Percentiles rank a stretch among this genome's conserved stretches.
Conservation (phyloP, 1,140 invertebrate species). For the Liolophura sinensis region DNA sequence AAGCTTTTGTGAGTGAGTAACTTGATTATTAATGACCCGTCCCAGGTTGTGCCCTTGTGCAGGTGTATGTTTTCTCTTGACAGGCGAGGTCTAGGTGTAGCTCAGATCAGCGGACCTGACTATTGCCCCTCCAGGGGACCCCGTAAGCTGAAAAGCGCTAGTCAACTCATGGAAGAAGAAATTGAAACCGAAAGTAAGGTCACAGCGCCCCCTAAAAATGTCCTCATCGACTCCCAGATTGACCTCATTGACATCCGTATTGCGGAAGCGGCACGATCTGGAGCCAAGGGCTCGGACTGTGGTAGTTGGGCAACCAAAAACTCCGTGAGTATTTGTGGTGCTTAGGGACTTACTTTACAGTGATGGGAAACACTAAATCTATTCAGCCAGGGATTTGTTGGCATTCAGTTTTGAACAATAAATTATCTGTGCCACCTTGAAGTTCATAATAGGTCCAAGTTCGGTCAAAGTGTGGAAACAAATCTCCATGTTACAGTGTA, state of each 20-base stretch:
- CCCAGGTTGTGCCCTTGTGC: background rate
- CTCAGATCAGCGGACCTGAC: conserved; percentile 47
- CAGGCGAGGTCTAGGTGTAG: conserved; percentile 42
- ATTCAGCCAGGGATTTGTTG: too few species aligned
- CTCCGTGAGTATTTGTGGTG: too few species aligned
- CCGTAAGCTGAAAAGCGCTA: conserved; percentile 9
- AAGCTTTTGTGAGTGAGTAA: background rate
- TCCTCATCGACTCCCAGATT: conserved; percentile 24
- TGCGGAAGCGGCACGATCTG: conserved; percentile 22
- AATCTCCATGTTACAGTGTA: too few species aligned
- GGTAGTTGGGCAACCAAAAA: too few species aligned
- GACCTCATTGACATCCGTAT: conserved; percentile 34
- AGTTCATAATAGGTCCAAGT: too few species aligned
- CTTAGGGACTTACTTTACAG: too few species aligned
- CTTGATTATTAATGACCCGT: background rate
- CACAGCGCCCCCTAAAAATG: conserved; percentile 15
- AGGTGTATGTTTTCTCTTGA: conserved; percentile 10
- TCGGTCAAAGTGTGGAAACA: too few species aligned
- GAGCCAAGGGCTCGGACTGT: too few species aligned
- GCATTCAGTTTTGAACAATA: too few species aligned
- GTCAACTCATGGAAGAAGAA: conserved; percentile 19
- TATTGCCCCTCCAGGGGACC: conserved; percentile 41
- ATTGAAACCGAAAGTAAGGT: conserved; percentile 21
- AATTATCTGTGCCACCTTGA: too few species aligned
- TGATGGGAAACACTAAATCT: too few species aligned